phyloP scores from a whole-genome alignment of 2,113 vertebrate species.

The Antechinus flavipes region DNA sequence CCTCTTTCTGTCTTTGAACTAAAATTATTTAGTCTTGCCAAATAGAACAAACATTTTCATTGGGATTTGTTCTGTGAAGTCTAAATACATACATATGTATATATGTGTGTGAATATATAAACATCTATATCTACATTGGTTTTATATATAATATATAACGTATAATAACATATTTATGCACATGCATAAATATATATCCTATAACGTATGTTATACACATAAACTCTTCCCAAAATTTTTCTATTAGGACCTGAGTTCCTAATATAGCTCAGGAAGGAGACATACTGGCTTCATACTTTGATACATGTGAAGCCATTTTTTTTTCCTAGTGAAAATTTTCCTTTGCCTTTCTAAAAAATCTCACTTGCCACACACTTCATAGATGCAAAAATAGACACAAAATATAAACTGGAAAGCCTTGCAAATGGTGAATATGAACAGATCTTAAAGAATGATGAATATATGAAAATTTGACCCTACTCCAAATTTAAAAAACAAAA shows the following conservation, averaged over 20 bases:
- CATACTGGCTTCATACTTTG: not conserved
- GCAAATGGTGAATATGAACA: not conserved
- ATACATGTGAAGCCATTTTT: not conserved
- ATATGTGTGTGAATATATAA: too few relatives aligned
- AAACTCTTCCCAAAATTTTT: not conserved
- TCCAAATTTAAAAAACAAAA: not conserved
- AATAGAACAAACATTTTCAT: constrained; percentile 45
- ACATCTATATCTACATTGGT: too few relatives aligned
- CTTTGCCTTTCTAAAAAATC: constrained; percentile 27
- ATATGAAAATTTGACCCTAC: not conserved
- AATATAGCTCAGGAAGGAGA: not conserved
- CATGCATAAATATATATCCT: too few relatives aligned
- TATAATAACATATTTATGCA: too few relatives aligned
- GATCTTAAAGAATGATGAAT: not conserved
- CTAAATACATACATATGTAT: not conserved
- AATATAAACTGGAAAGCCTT: not conserved
- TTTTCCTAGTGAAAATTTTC: constrained; percentile 44
- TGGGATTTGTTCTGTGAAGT: constrained; percentile 41
- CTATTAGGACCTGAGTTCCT: not conserved
- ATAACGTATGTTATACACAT: too few relatives aligned
- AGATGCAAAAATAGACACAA: constrained; percentile 15
- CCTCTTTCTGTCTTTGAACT: not conserved
- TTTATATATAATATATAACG: too few relatives aligned
- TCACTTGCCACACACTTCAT: constrained; percentile 13
- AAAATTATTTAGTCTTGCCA: constrained; percentile 38